A percentile compares a stretch with the other conserved stretches of the same genome.
These are phyloP conservation scores for Heliconius congener DNA, from an alignment of 1,140 invertebrate genomes.

Conservation along the genomic window DNA sequence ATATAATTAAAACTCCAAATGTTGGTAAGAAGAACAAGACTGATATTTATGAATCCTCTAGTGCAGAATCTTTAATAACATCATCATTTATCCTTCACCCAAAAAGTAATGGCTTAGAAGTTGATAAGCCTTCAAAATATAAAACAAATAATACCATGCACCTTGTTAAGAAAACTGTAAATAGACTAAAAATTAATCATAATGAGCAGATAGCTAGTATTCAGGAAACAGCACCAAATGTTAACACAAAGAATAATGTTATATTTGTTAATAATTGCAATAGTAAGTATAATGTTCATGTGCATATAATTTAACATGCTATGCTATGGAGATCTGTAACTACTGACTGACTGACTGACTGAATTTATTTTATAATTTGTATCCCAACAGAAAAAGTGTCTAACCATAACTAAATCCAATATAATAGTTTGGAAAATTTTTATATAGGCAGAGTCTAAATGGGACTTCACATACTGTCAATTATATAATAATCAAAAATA, in stretches of 20 bases:
- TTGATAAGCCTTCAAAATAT: slow-evolving; percentile 34
- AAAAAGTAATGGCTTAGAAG: slow-evolving; percentile 32
- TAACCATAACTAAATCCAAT: too few species aligned
- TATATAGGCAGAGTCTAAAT: too few species aligned
- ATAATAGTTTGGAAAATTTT: too few species aligned
- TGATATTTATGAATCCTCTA: slow-evolving; percentile 45
- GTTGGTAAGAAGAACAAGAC: slow-evolving; percentile 22
- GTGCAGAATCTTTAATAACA: slow-evolving; percentile 42
- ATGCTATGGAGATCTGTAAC: too few species aligned
- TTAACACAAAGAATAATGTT: slow-evolving; percentile 23
- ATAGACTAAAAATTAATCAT: slow-evolving; percentile 24
- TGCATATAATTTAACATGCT: too few species aligned
- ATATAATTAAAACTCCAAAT: slow-evolving; percentile 20
- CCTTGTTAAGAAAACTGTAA: slow-evolving; percentile 14
- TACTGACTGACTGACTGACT: too few species aligned
- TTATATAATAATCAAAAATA: too few species aligned
- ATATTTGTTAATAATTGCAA: slow-evolving; percentile 16
- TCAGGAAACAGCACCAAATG: slow-evolving; percentile 19
- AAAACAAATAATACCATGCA: slow-evolving; percentile 19
- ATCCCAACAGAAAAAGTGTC: too few species aligned
- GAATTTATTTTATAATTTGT: too few species aligned
- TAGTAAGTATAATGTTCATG: neutral
- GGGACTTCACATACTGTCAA: too few species aligned
- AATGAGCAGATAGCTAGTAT: slow-evolving; percentile 18
- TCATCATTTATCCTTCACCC: slow-evolving; percentile 33